A percentile compares a stretch with the other conserved stretches of the same genome.
These are phyloP conservation scores for Caenorhabditis afra DNA, from an alignment of 2,888 invertebrate species.

Conservation along the genomic window DNA sequence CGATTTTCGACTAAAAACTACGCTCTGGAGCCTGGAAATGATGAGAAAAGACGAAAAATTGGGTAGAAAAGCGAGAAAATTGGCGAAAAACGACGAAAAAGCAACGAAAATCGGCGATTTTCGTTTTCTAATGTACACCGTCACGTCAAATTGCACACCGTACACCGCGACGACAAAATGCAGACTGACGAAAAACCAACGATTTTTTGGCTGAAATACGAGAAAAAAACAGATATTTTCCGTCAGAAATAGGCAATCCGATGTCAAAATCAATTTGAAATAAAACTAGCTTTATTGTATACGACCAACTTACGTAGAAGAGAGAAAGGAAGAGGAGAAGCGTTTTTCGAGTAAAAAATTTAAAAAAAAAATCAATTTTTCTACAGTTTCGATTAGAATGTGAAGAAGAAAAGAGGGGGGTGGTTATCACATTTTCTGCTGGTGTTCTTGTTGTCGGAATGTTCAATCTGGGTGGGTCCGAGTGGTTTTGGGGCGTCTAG, in stretches of 20 bases:
- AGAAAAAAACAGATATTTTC: background rate
- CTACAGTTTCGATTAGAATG: conserved; percentile 29
- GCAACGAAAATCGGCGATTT: background rate
- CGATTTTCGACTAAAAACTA: background rate
- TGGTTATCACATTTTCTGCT: conserved; percentile 17
- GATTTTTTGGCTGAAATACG: no score
- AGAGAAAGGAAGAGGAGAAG: no score
- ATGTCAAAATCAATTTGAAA: conserved; percentile 5
- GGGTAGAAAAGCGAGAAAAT: conserved; percentile 2
- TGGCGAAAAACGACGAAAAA: conserved; percentile 4
- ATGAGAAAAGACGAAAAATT: background rate
- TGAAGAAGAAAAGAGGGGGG: background rate
- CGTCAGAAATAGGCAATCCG: conserved; percentile 31
- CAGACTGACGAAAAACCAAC: background rate
- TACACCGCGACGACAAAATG: conserved; percentile 27
- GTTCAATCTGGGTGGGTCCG: conserved; percentile 1
- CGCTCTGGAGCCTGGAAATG: conserved; percentile 3
- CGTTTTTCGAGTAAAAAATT: background rate
- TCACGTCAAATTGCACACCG: background rate
- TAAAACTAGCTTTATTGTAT: conserved; percentile 13
- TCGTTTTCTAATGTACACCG: conserved; percentile 24
- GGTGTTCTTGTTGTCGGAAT: conserved; percentile 23
- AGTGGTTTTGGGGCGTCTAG: conserved; percentile 21
- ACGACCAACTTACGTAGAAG: no score
- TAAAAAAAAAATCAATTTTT: background rate